These are phyloP conservation scores for Lordiphosa clarofinis DNA, from an alignment of 1,140 invertebrate genomes.

Conservation along the genomic window DNA sequence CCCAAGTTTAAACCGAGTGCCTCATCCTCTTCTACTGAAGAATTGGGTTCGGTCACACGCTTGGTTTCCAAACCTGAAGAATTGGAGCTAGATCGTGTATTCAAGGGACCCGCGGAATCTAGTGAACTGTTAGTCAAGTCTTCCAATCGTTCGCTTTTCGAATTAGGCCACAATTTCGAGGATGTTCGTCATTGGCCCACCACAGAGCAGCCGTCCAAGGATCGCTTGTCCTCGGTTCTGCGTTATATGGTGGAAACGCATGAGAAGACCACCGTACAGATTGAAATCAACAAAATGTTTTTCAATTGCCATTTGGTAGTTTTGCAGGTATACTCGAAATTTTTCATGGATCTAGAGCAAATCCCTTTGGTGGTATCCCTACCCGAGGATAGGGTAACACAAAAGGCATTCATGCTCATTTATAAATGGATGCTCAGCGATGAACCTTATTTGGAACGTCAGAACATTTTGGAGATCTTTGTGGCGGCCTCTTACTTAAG, in stretches of 20 bases:
- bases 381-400: conserved; percentile 79
- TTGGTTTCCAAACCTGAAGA: conserved; percentile 44
- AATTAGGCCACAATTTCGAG: conserved; percentile 45
- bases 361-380: conserved; percentile 33
- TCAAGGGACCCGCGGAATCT: not conserved
- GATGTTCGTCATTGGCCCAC: conserved; percentile 43
- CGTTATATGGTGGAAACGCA: conserved; percentile 61
- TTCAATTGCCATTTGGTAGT: conserved; percentile 71
- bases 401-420: conserved; percentile 84
- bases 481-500: conserved; percentile 84
- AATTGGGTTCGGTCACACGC: conserved; percentile 20
- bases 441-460: conserved; percentile 82
- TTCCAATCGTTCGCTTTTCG: conserved; percentile 39
- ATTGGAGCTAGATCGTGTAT: conserved; percentile 19
- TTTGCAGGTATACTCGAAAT: conserved; percentile 64
- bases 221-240: conserved; percentile 28
- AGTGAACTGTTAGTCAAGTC: not conserved
- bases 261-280: conserved; percentile 56
- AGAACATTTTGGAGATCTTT: conserved; percentile 86
- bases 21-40: conserved; percentile 1
- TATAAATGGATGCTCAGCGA: conserved; percentile 90
- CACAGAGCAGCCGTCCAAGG: conserved; percentile 46
- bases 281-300: conserved; percentile 56
- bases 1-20: conserved; percentile 1
- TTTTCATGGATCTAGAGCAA: conserved; percentile 40